These are phyloP conservation scores for Chaenocephalus aceratus DNA, from an alignment of 2,113 vertebrate genomes.

Conservation along the genomic window DNA sequence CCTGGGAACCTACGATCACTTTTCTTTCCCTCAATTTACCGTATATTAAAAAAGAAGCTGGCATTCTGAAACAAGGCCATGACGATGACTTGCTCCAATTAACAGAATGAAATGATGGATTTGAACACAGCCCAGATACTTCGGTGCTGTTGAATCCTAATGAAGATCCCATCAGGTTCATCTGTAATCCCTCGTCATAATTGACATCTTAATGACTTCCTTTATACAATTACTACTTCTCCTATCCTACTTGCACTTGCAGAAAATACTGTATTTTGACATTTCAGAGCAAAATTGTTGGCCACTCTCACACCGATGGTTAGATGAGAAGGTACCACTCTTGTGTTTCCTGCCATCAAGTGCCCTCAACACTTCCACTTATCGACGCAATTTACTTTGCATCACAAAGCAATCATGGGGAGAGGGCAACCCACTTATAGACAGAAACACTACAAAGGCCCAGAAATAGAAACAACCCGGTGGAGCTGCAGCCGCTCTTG, in stretches of 20 bases:
- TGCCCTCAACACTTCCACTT: slow-evolving; percentile 44
- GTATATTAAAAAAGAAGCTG: background rate
- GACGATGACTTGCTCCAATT: slow-evolving; percentile 51
- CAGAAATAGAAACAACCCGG: slow-evolving; percentile 63
- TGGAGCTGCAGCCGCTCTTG: slow-evolving; percentile 39
- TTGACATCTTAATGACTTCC: no score
- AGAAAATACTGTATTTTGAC: background rate
- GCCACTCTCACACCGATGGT: background rate
- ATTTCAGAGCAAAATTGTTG: background rate
- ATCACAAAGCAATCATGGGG: slow-evolving; percentile 67
- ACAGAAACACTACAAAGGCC: slow-evolving; percentile 47
- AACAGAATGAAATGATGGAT: slow-evolving; percentile 38
- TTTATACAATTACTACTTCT: background rate
- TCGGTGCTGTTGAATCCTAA: slow-evolving; percentile 23
- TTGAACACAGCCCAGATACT: slow-evolving; percentile 23
- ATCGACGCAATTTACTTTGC: slow-evolving; percentile 67
- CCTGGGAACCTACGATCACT: background rate
- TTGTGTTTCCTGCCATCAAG: background rate
- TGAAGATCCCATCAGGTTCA: slow-evolving; percentile 22
- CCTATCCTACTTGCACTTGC: background rate
- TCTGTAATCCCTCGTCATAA: slow-evolving; percentile 26
- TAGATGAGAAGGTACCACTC: background rate
- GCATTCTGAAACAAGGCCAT: slow-evolving; percentile 36
- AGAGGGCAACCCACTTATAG: slow-evolving; percentile 53
- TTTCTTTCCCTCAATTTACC: background rate